A percentile compares a stretch with the other conserved stretches of the same genome.
Evolutionary conservation across 2,888 invertebrate species (phyloP).

Genomic region (Caenorhabditis sulstoni): DNA sequence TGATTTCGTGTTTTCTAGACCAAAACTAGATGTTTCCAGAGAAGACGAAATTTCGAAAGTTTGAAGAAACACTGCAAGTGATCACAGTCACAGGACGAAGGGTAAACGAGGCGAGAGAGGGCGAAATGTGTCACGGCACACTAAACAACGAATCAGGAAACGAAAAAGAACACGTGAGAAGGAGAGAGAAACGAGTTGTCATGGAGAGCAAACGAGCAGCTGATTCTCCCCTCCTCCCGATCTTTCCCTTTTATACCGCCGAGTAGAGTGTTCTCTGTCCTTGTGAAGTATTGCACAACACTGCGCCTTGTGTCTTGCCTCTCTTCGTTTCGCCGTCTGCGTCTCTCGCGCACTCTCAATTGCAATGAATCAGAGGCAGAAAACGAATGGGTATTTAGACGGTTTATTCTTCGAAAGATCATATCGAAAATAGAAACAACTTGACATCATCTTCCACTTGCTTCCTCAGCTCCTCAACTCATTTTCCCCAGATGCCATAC

Average conservation of each 20-base stretch:
- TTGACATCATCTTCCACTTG: conserved; percentile 10
- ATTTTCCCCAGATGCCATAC: conserved; percentile 49
- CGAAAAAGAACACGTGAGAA: too few relatives aligned
- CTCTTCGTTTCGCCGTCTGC: conserved; percentile 11
- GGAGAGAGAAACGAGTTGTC: not conserved
- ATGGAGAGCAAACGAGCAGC: not conserved
- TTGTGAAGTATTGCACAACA: conserved; percentile 51
- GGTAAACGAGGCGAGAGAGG: too few relatives aligned
- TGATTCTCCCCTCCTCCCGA: not conserved
- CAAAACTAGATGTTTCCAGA: conserved; percentile 16
- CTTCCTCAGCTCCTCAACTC: not conserved
- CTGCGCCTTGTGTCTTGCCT: conserved; percentile 1
- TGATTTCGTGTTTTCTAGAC: not conserved
- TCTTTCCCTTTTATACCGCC: conserved; percentile 24
- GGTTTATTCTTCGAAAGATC: conserved; percentile 21
- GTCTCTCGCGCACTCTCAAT: conserved; percentile 15
- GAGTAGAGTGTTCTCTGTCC: conserved; percentile 6
- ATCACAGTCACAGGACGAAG: too few relatives aligned
- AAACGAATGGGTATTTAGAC: not conserved
- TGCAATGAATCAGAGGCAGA: not conserved
- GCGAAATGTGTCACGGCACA: too few relatives aligned
- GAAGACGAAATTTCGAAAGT: conserved; percentile 15
- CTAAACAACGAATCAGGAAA: too few relatives aligned
- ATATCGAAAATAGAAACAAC: not conserved
- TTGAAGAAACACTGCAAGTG: not conserved